Conservation (phyloP, 1,140 invertebrate genomes). For the Leucophenga varia region DNA sequence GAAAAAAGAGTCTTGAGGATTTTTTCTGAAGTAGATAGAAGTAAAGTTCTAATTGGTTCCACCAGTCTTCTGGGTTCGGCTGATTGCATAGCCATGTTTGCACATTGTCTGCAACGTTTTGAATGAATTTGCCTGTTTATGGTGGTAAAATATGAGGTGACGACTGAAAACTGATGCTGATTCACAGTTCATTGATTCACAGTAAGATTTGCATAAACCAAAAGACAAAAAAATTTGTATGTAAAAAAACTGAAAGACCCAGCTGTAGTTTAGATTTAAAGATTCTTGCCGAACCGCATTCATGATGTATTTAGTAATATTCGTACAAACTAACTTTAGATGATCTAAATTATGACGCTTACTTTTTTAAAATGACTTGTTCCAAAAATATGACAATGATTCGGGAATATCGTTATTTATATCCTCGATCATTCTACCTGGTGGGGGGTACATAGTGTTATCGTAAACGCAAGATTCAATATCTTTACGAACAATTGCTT, state of each 20-base stretch:
- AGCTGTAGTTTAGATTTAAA: conserved; percentile 47
- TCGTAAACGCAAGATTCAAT: conserved; percentile 41
- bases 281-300: conserved; percentile 44
- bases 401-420: conserved; percentile 40
- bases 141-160: conserved; percentile 44
- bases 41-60: too few species aligned
- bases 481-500: conserved; percentile 45
- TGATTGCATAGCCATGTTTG: too few species aligned
- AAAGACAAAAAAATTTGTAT: conserved; percentile 43
- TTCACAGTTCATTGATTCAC: conserved; percentile 42
- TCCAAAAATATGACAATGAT: too few species aligned
- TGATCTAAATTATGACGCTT: conserved; percentile 35
- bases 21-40: too few species aligned
- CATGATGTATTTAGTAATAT: conserved; percentile 52
- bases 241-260: conserved; percentile 47
- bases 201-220: conserved; percentile 48
- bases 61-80: too few species aligned
- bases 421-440: conserved; percentile 39
- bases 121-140: conserved; percentile 45
- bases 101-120: conserved; percentile 54
- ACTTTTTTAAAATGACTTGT: conserved; percentile 39
- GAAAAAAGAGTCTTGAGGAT: too few species aligned
- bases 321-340: conserved; percentile 41
- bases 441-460: conserved; percentile 35
- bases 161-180: conserved; percentile 48